These are phyloP conservation scores for Paracentrotus lividus DNA, from an alignment of 53 echinoderm and acorn worm species.

Conservation along the genomic window DNA sequence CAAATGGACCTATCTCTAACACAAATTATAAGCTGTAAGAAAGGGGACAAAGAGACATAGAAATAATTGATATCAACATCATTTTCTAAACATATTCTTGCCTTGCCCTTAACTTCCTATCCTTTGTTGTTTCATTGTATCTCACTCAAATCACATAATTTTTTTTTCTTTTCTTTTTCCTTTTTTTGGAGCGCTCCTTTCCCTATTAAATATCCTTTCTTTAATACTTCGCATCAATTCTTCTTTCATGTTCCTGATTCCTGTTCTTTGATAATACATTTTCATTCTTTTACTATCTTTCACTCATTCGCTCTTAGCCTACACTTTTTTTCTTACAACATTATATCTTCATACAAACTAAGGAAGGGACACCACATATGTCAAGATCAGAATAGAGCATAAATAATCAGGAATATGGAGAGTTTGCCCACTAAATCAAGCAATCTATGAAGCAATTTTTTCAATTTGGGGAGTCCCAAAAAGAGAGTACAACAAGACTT, in stretches of 20 bases:
- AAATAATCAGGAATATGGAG: too few relatives aligned
- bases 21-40: slow-evolving; percentile 89
- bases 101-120: neutral
- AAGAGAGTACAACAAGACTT: too few relatives aligned
- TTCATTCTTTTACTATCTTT: neutral
- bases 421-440: too few relatives aligned
- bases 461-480: too few relatives aligned
- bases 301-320: neutral
- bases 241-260: neutral
- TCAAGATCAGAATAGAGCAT: too few relatives aligned
- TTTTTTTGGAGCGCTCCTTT: too few relatives aligned
- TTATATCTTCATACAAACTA: too few relatives aligned
- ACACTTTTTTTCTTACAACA: neutral
- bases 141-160: neutral
- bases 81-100: too few relatives aligned
- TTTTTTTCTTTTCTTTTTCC: neutral
- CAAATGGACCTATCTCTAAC: slow-evolving; percentile 85
- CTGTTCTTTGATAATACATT: neutral
- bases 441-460: too few relatives aligned
- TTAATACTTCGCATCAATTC: neutral
- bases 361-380: too few relatives aligned
- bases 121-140: neutral
- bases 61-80: neutral
- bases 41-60: neutral
- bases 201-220: neutral